phyloP scores from a whole-genome alignment of 2,888 invertebrate species.

The Ophraella communa region DNA sequence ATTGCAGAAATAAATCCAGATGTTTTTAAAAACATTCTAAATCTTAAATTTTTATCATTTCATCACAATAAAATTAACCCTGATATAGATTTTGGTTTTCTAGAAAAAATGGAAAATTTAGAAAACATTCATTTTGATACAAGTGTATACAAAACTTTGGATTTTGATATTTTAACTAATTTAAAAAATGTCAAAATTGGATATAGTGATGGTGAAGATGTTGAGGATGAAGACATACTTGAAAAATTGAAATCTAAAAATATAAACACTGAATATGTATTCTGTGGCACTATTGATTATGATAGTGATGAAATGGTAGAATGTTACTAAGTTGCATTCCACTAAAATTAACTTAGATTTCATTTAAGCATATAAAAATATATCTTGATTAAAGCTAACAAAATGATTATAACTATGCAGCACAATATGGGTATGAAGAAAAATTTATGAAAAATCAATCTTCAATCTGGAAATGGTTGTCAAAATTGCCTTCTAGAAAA shows the following conservation, averaged over 20 bases:
- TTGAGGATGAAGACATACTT: neutral
- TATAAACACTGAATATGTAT: slow-evolving; percentile 14
- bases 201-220: slow-evolving; percentile 8
- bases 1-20: slow-evolving; percentile 9
- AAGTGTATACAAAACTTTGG: slow-evolving; percentile 7
- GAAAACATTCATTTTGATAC: slow-evolving; percentile 12
- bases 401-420: too few relatives aligned
- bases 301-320: slow-evolving; percentile 4
- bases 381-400: too few relatives aligned
- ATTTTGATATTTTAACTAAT: slow-evolving; percentile 10
- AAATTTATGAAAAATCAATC: too few relatives aligned
- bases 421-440: too few relatives aligned
- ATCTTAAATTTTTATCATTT: slow-evolving; percentile 16
- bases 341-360: neutral
- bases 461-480: too few relatives aligned
- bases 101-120: slow-evolving; percentile 1
- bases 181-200: slow-evolving; percentile 17
- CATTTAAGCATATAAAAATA: neutral
- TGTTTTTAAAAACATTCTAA: neutral
- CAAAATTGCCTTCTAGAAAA: too few relatives aligned
- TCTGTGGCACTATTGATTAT: slow-evolving; percentile 20
- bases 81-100: neutral
- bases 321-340: neutral
- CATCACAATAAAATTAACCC: slow-evolving; percentile 11
- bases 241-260: slow-evolving; percentile 5